phyloP scores from a whole-genome alignment of 2,113 vertebrate genomes.

The Oceanodroma tethys region DNA sequence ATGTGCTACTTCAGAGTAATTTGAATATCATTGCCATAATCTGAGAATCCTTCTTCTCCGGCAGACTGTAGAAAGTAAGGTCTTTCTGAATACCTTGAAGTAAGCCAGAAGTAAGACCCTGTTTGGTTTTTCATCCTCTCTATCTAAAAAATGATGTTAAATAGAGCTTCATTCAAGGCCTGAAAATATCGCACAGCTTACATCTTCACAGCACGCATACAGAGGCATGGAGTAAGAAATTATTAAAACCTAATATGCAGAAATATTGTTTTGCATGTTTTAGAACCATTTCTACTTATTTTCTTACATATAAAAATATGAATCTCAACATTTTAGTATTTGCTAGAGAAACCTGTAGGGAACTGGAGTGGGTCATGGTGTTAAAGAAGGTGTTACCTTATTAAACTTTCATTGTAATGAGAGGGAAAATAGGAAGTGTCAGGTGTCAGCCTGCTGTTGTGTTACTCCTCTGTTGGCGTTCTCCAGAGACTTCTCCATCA shows the following conservation, averaged over 20 bases:
- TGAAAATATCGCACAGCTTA: neutral
- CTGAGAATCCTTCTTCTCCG: neutral
- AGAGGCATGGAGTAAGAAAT: neutral
- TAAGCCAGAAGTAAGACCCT: too few species aligned
- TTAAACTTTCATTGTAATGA: neutral
- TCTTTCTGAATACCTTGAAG: neutral
- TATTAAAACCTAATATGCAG: neutral
- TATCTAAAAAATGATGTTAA: neutral
- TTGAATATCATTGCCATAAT: neutral
- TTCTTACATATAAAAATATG: neutral
- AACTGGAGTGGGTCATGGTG: neutral
- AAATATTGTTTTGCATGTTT: neutral
- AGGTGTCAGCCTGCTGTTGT: neutral
- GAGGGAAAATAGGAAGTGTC: neutral
- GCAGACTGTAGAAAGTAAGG: neutral
- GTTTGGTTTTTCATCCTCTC: neutral
- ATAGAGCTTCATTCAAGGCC: neutral
- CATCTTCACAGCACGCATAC: accelerated
- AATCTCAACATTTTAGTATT: neutral
- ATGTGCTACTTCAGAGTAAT: neutral
- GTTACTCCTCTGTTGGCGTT: neutral
- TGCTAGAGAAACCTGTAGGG: neutral
- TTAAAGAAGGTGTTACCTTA: neutral
- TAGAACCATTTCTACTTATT: neutral
- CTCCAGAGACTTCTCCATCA: neutral